Percentiles rank a stretch among this genome's conserved stretches.
These are phyloP conservation scores for Atherinomorus stipes DNA, from an alignment of 2,113 vertebrate species.

Conservation along the genomic window DNA sequence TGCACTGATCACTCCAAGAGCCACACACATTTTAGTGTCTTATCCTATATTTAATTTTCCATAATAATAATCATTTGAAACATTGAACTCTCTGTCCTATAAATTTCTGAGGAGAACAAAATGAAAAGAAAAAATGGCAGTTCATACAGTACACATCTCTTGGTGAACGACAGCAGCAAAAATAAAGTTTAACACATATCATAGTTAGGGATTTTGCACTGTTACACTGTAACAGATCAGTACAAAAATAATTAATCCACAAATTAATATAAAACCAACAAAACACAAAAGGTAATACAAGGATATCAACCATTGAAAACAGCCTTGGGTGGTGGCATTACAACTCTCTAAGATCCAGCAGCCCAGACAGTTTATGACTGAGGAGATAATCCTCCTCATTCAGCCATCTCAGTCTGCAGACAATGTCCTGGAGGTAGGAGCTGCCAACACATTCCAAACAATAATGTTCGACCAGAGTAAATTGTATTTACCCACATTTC, in stretches of 20 bases:
- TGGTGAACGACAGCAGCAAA: not conserved
- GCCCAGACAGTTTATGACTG: slow-evolving; percentile 56
- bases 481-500: slow-evolving; percentile 92
- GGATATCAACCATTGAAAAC: slow-evolving; percentile 42
- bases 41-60: not conserved
- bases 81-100: not conserved
- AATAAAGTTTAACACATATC: slow-evolving; percentile 11
- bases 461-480: slow-evolving; percentile 93
- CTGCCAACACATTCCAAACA: slow-evolving; percentile 86
- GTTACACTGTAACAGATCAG: slow-evolving; percentile 25
- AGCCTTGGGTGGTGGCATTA: slow-evolving; percentile 60
- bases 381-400: slow-evolving; percentile 73
- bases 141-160: not conserved
- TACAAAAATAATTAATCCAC: slow-evolving; percentile 27
- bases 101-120: not conserved
- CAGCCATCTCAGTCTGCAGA: slow-evolving; percentile 70
- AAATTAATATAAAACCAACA: slow-evolving; percentile 51
- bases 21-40: not conserved
- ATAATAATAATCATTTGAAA: not conserved
- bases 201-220: slow-evolving; percentile 30
- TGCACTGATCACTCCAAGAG: slow-evolving; percentile 31
- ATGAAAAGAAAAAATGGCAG: not conserved
- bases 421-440: slow-evolving; percentile 65
- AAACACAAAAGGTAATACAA: slow-evolving; percentile 55
- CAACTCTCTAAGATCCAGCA: slow-evolving; percentile 59